Base-by-base conservation (phyloP, 2,797 vertebrate genomes). In the Danio choprae region DNA sequence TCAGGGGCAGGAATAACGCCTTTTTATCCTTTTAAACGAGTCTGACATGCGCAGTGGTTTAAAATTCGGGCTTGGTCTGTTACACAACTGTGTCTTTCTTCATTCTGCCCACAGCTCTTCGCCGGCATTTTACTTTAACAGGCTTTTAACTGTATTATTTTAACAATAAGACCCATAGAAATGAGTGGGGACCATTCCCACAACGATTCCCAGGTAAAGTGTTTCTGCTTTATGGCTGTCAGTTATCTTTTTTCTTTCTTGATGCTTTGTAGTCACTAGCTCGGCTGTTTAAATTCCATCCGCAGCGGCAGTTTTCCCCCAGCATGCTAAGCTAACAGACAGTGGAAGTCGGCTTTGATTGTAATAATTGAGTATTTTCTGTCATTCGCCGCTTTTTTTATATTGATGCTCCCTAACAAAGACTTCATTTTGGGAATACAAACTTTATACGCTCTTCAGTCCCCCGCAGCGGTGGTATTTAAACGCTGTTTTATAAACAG, bases 131-230 rank as follows among this genome's bases (percentile, higher is more conserved):
- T 83, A 67, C 73, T 72, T 51, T 62, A 64, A 84, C 83, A 85
- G 87, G 80, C 74, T 90, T 87, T 79, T 86, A 86, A 43, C 84
- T 89, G 89, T 84, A 82, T 62, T 69, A 48, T 82, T 84, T 58
- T 77, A 77, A 77, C 81, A 69, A 58, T 76, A 76, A 53, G 50
- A 80, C 22, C 71, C 59, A 83, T 81, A 84, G 93, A 94, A 90
- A 98, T 98, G 97, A 98, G 96, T 91, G 96, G 96, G 88, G 96
- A 96, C 90, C 94, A 95, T 88, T 93, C 95, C 89, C 96, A 97
- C 91, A 96, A 94, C 92, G 95, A 97, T 86, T 95, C 95, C 75
- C 95, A 97, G 97, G 97, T 98, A 94, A 93, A 79, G 41, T 41
- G 64, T 50, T 40, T 6, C 20, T 22, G 29, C 4, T 81, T 58